phyloP scores from a whole-genome alignment of 1,140 invertebrate genomes.

The Macrobrachium rosenbergii region DNA sequence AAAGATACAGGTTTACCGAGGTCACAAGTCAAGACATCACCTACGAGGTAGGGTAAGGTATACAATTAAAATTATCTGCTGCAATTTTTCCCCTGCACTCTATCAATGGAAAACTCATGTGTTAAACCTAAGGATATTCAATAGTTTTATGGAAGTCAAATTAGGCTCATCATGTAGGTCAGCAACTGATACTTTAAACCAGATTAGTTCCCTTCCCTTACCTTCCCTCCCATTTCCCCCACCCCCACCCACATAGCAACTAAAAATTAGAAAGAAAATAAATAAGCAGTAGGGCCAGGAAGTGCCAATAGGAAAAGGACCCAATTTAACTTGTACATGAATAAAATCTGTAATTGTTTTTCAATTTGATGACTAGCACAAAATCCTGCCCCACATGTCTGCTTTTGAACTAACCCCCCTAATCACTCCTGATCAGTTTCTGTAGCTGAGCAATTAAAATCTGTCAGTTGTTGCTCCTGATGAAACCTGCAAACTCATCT shows the following conservation, averaged over 20 bases:
- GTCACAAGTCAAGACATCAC: constrained; percentile 63
- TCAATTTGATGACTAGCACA: constrained; percentile 51
- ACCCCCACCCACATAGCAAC: neutral
- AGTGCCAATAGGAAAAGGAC: constrained; percentile 8
- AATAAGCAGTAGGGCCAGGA: constrained; percentile 40
- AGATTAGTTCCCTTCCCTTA: constrained; percentile 39
- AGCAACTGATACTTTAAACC: constrained; percentile 57
- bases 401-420: constrained; percentile 17
- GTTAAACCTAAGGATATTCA: constrained; percentile 60
- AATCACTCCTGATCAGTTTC: constrained; percentile 36
- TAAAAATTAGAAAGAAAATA: neutral
- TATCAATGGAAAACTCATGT: constrained; percentile 55
- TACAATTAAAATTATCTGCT: constrained; percentile 63
- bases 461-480: constrained; percentile 46
- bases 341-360: too few species aligned
- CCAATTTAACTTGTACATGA: too few species aligned
- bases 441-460: constrained; percentile 50
- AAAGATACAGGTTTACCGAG: constrained; percentile 58
- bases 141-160: constrained; percentile 62
- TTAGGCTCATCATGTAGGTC: constrained; percentile 59
- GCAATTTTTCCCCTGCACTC: constrained; percentile 62
- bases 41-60: constrained; percentile 63
- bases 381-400: constrained; percentile 39
- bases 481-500: constrained; percentile 12
- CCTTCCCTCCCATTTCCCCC: constrained; percentile 1